Conservation (phyloP, 30 jellyfish, hydroid and myxozoan genomes). For the Chrysaora quinquecirrha region DNA sequence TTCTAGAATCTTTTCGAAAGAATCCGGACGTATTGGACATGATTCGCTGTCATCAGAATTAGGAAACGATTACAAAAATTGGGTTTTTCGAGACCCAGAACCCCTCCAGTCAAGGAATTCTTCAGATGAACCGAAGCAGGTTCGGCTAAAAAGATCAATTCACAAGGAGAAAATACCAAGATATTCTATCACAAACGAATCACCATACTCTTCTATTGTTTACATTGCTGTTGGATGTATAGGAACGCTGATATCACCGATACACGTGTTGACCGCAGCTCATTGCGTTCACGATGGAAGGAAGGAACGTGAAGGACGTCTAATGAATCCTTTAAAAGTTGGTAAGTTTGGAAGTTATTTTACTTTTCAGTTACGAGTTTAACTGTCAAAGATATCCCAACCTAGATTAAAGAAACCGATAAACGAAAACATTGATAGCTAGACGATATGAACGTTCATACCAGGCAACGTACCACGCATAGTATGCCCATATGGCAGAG, state of each 20-base stretch:
- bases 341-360: slow-evolving; percentile 32
- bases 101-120: slow-evolving; percentile 20
- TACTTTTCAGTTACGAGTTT: background rate
- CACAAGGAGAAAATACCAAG: slow-evolving; percentile 53
- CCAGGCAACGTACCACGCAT: no score
- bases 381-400: background rate
- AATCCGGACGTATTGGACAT: no score
- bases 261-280: slow-evolving; percentile 74
- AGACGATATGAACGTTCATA: no score
- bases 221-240: slow-evolving; percentile 59
- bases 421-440: no score
- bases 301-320: slow-evolving; percentile 10
- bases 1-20: no score
- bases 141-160: slow-evolving; percentile 50
- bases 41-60: no score
- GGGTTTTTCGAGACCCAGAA: slow-evolving; percentile 41
- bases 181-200: slow-evolving; percentile 3
- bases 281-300: slow-evolving; percentile 76
- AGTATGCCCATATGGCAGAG: no score
- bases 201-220: slow-evolving; percentile 70
- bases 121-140: background rate
- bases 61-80: background rate
- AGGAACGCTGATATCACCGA: slow-evolving; percentile 65
- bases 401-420: background rate
- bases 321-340: slow-evolving; percentile 32